phyloP scores from a whole-genome alignment of 2,888 invertebrate species.

The Temnothorax rugatulus region DNA sequence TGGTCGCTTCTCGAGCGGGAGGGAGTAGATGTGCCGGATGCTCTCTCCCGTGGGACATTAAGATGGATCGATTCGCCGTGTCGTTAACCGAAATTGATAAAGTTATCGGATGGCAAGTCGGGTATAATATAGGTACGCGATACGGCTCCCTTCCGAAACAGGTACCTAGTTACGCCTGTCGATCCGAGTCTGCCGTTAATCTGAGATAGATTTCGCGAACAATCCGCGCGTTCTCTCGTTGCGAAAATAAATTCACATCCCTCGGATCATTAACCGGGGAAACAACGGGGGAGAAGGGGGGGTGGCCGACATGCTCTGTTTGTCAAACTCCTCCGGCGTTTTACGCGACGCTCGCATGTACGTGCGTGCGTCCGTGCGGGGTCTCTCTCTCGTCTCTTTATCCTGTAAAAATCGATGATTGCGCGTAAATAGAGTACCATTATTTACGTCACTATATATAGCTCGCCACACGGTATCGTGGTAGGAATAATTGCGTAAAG shows the following conservation, averaged over 20 bases:
- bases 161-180: constrained; percentile 30
- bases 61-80: constrained; percentile 54
- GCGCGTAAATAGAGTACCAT: constrained; percentile 37
- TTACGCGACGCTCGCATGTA: constrained; percentile 1
- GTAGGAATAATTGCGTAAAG: constrained; percentile 11
- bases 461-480: neutral
- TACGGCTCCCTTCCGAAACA: constrained; percentile 12
- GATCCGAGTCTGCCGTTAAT: constrained; percentile 21
- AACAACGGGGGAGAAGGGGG: too few species aligned
- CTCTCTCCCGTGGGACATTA: constrained; percentile 47
- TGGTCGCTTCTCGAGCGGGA: neutral
- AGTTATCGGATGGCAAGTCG: constrained; percentile 35
- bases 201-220: neutral
- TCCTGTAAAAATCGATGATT: constrained; percentile 32
- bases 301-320: constrained; percentile 39
- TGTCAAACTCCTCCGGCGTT: constrained; percentile 25
- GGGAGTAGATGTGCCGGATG: constrained; percentile 10
- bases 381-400: constrained; percentile 11
- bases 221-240: neutral
- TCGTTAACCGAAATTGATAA: constrained; percentile 49
- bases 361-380: neutral
- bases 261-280: constrained; percentile 44
- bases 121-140: neutral
- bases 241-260: constrained; percentile 31
- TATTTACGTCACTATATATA: constrained; percentile 18